These are phyloP conservation scores for Ecliptopera silaceata DNA, from an alignment of 2,888 invertebrate genomes.

Conservation along the genomic window DNA sequence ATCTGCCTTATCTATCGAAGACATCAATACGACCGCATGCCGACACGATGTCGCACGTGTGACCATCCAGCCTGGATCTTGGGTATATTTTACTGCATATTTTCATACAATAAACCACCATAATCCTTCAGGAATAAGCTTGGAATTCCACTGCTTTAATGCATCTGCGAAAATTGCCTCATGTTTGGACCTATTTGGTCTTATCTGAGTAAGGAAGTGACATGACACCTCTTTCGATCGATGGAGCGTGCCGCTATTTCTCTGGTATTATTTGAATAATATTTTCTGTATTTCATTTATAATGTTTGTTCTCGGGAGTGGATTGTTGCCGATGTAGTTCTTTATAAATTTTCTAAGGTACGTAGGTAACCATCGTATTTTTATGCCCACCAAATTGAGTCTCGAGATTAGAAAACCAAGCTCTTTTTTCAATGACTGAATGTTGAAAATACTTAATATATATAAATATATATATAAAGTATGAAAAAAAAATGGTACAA, in stretches of 20 bases:
- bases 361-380: neutral
- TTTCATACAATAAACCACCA: constrained; percentile 28
- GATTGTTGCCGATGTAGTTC: neutral
- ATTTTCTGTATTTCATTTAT: constrained; percentile 29
- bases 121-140: constrained; percentile 2
- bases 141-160: constrained; percentile 4
- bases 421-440: neutral
- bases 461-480: too few relatives aligned
- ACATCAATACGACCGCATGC: constrained; percentile 65
- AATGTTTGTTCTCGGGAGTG: constrained; percentile 4
- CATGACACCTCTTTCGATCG: constrained; percentile 61
- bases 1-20: constrained; percentile 68
- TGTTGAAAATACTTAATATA: too few relatives aligned
- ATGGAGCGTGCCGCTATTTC: constrained; percentile 56
- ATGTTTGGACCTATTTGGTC: constrained; percentile 59
- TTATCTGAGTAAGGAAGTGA: constrained; percentile 56
- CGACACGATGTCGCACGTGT: constrained; percentile 57
- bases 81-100: constrained; percentile 52
- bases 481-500: too few relatives aligned
- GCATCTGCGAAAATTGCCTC: constrained; percentile 27
- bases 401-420: neutral
- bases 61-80: constrained; percentile 58
- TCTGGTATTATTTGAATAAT: constrained; percentile 44
- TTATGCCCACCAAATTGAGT: neutral
- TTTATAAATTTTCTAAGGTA: too few relatives aligned